A percentile compares a stretch with the other conserved stretches of the same genome.
Evolutionary conservation across 2,888 invertebrate species (phyloP).

Genomic region (Leucoma salicis): DNA sequence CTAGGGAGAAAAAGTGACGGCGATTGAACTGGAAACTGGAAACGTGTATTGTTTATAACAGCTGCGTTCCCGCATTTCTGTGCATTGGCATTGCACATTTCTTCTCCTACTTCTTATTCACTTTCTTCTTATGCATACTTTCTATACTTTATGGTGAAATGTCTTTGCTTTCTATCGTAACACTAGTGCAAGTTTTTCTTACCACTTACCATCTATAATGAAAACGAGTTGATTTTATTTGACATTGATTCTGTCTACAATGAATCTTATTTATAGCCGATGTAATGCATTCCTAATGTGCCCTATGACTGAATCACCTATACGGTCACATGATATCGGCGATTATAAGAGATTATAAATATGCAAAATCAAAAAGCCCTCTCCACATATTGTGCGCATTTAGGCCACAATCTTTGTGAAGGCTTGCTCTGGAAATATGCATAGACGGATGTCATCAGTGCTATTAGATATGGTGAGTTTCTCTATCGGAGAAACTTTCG

Average conservation of each 20-base stretch:
- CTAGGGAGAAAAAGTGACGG: slow-evolving; percentile 71
- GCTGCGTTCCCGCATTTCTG: slow-evolving; percentile 54
- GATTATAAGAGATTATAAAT: slow-evolving; percentile 20
- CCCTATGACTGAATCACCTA: background rate
- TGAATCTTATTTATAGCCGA: slow-evolving; percentile 28
- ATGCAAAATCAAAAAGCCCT: slow-evolving; percentile 49
- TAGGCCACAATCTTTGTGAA: slow-evolving; percentile 67
- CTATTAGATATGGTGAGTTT: slow-evolving; percentile 78
- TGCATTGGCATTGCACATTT: slow-evolving; percentile 63
- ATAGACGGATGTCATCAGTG: slow-evolving; percentile 79
- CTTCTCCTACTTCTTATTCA: slow-evolving; percentile 74
- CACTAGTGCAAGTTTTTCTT: slow-evolving; percentile 79
- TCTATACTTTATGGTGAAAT: slow-evolving; percentile 80
- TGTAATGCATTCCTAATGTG: slow-evolving; percentile 5
- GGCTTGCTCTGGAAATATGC: slow-evolving; percentile 79
- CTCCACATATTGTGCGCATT: slow-evolving; percentile 49
- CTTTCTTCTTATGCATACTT: slow-evolving; percentile 80
- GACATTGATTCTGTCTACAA: slow-evolving; percentile 42
- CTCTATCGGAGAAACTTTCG: slow-evolving; percentile 79
- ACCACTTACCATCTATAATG: slow-evolving; percentile 63
- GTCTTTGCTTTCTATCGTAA: slow-evolving; percentile 77
- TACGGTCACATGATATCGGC: background rate
- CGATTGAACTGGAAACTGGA: slow-evolving; percentile 62
- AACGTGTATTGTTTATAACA: slow-evolving; percentile 52
- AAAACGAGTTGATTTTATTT: slow-evolving; percentile 68